Conservation (phyloP, 2,888 invertebrate genomes). For the Seira ritae region DNA sequence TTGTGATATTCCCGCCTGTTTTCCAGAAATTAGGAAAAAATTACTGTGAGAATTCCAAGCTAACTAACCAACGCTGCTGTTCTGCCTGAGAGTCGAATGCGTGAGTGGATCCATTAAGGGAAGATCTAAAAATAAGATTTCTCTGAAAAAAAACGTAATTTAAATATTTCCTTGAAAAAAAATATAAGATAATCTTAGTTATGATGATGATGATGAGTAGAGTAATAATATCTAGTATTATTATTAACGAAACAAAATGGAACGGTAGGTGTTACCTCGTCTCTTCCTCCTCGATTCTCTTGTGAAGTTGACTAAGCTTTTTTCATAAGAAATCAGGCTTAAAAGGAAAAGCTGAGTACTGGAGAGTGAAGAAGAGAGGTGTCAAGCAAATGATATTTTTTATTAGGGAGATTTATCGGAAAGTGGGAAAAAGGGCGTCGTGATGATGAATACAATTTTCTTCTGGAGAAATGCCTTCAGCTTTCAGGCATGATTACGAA, state of each 20-base stretch:
- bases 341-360: background rate
- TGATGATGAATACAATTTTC: constrained; percentile 5
- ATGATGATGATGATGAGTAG: background rate
- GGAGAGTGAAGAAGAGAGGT: background rate
- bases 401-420: constrained; percentile 10
- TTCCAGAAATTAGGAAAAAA: too few species aligned
- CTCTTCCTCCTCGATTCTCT: too few species aligned
- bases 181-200: too few species aligned
- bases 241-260: background rate
- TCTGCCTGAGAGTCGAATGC: background rate
- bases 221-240: background rate
- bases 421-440: constrained; percentile 40
- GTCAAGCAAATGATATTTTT: constrained; percentile 7
- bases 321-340: background rate
- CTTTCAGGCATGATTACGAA: constrained; percentile 7
- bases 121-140: constrained; percentile 7
- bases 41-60: too few species aligned
- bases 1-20: too few species aligned
- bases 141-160: background rate
- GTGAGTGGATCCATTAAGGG: background rate
- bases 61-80: too few species aligned
- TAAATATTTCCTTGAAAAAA: background rate
- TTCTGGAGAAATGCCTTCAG: background rate
- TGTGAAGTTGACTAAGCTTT: too few species aligned
- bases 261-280: background rate